These are phyloP conservation scores for Chelonus formosanus DNA, from an alignment of 2,888 invertebrate species.

Conservation along the genomic window DNA sequence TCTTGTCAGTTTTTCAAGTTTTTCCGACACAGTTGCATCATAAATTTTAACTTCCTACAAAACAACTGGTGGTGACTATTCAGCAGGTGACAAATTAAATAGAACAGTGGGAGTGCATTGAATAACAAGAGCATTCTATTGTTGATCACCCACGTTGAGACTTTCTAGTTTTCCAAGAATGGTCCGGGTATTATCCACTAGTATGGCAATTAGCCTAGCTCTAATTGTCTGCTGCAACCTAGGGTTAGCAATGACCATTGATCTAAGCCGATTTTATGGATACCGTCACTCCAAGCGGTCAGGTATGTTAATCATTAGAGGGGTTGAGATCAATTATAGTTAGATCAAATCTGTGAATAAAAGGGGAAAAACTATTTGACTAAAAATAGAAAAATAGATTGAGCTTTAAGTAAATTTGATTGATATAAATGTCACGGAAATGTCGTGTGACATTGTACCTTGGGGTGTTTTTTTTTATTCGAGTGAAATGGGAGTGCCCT, in stretches of 20 bases:
- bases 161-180: conserved; percentile 9
- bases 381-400: not conserved
- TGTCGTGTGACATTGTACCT: conserved; percentile 12
- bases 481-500: conserved; percentile 42
- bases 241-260: conserved; percentile 77
- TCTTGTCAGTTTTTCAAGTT: too few relatives aligned
- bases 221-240: conserved; percentile 70
- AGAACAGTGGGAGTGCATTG: too few relatives aligned
- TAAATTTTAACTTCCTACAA: too few relatives aligned
- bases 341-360: not conserved
- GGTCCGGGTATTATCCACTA: conserved; percentile 39
- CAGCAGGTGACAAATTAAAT: too few relatives aligned
- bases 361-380: not conserved
- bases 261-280: conserved; percentile 83
- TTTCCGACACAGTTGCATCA: too few relatives aligned
- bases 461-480: conserved; percentile 20
- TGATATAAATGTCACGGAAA: conserved; percentile 4
- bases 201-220: conserved; percentile 62
- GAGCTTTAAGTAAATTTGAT: not conserved
- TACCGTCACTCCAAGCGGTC: conserved; percentile 77
- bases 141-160: too few relatives aligned
- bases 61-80: too few relatives aligned
- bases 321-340: too few relatives aligned
- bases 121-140: too few relatives aligned
- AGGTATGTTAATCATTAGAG: conserved; percentile 64